Evolutionary conservation across 1,140 invertebrate genomes (phyloP).

Genomic region (Belonocnema kinseyi): DNA sequence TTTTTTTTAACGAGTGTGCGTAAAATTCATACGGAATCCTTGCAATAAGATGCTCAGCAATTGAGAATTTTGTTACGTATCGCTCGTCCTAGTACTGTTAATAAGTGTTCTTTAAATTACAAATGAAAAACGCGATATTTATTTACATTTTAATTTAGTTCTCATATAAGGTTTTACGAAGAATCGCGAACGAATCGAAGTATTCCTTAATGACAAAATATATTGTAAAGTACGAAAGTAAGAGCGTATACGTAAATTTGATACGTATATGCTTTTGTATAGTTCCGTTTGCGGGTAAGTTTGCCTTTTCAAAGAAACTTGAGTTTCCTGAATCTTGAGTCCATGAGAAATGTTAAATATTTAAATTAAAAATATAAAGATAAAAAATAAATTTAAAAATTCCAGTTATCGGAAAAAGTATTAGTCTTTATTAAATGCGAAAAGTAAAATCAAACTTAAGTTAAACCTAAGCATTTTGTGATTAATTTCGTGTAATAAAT

Average conservation of each 20-base stretch:
- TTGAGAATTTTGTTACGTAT: constrained; percentile 12
- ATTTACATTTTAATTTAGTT: constrained; percentile 20
- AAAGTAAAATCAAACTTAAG: constrained; percentile 17
- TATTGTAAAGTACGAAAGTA: constrained; percentile 25
- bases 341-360: not conserved
- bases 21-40: constrained; percentile 10
- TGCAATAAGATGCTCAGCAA: constrained; percentile 20
- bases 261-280: constrained; percentile 5
- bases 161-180: not conserved
- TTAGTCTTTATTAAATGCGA: constrained; percentile 16
- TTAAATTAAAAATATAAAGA: not conserved
- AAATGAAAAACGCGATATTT: constrained; percentile 20
- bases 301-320: not conserved
- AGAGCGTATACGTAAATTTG: constrained; percentile 1
- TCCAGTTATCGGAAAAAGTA: not conserved
- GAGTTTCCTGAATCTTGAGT: constrained; percentile 24
- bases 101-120: constrained; percentile 18
- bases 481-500: constrained; percentile 17
- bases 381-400: not conserved
- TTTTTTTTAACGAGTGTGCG: constrained; percentile 12
- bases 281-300: constrained; percentile 22
- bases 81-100: constrained; percentile 24
- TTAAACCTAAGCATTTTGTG: constrained; percentile 22
- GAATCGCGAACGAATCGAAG: constrained; percentile 8
- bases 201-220: constrained; percentile 19